phyloP scores from a whole-genome alignment of 1,140 invertebrate species.

The Drosophila elegans region DNA sequence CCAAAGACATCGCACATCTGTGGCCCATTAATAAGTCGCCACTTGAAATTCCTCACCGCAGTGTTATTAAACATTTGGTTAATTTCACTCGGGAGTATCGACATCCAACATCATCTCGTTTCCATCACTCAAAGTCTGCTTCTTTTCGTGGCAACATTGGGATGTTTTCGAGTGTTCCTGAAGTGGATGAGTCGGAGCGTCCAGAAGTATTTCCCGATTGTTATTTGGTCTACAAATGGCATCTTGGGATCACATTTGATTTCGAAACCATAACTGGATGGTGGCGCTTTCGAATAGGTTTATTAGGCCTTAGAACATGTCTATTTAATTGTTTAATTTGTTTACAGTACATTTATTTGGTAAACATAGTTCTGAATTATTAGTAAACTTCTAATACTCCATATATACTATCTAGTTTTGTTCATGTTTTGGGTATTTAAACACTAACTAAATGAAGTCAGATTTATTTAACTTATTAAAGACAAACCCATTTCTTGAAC shows the following conservation, averaged over 20 bases:
- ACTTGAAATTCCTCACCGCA: slow-evolving; percentile 24
- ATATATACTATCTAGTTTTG: no score
- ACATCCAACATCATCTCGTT: slow-evolving; percentile 4
- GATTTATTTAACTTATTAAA: no score
- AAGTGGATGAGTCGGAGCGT: slow-evolving; percentile 2
- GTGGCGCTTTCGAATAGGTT: no score
- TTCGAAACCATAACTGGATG: neutral
- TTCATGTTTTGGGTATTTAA: no score
- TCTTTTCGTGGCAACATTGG: slow-evolving; percentile 1
- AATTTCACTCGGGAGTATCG: neutral
- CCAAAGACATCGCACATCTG: slow-evolving; percentile 25
- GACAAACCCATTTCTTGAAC: no score
- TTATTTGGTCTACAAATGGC: neutral
- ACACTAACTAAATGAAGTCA: no score
- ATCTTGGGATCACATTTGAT: neutral
- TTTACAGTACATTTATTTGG: no score
- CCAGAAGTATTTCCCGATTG: neutral
- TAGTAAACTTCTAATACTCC: no score
- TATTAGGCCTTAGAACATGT: no score
- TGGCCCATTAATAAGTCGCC: slow-evolving; percentile 49
- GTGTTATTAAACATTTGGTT: slow-evolving; percentile 43
- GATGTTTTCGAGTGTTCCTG: slow-evolving; percentile 9
- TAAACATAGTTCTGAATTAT: no score
- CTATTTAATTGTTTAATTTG: no score
- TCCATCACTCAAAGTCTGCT: slow-evolving; percentile 8